phyloP scores from a whole-genome alignment of 2,888 invertebrate species.

The Marronus borbonicus region DNA sequence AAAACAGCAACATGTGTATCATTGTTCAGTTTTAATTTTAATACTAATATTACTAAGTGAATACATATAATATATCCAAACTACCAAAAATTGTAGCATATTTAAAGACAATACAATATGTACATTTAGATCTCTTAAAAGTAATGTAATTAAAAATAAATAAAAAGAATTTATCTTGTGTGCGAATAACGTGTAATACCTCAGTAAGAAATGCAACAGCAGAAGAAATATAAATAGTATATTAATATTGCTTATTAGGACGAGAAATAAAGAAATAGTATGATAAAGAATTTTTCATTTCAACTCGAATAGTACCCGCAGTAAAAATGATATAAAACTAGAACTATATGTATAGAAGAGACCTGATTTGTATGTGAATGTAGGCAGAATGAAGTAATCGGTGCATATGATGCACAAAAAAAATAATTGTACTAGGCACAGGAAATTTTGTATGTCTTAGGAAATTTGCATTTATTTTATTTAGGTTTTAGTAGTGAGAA shows the following conservation, averaged over 20 bases:
- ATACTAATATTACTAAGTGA: neutral
- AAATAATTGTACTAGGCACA: slow-evolving; percentile 46
- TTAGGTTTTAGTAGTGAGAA: slow-evolving; percentile 29
- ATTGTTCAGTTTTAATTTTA: neutral
- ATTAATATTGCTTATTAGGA: neutral
- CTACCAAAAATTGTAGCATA: slow-evolving; percentile 5
- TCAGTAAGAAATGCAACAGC: neutral
- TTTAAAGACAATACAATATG: slow-evolving; percentile 14
- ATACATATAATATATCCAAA: neutral
- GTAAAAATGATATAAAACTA: neutral
- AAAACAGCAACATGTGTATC: no score
- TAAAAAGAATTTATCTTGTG: neutral
- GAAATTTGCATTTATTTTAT: slow-evolving; percentile 47
- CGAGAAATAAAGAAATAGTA: slow-evolving; percentile 18
- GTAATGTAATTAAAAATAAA: neutral
- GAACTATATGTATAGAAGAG: no score
- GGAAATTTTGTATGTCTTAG: slow-evolving; percentile 49
- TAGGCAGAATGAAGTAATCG: slow-evolving; percentile 27
- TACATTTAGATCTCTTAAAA: slow-evolving; percentile 9
- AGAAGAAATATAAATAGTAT: neutral
- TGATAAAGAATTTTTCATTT: slow-evolving; percentile 23
- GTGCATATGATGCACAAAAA: neutral
- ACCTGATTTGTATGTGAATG: slow-evolving; percentile 44
- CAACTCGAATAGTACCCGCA: slow-evolving; percentile 20
- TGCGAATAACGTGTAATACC: slow-evolving; percentile 23